Evolutionary conservation across 2,113 vertebrate species (phyloP).

Genomic region (Mixornis gularis): DNA sequence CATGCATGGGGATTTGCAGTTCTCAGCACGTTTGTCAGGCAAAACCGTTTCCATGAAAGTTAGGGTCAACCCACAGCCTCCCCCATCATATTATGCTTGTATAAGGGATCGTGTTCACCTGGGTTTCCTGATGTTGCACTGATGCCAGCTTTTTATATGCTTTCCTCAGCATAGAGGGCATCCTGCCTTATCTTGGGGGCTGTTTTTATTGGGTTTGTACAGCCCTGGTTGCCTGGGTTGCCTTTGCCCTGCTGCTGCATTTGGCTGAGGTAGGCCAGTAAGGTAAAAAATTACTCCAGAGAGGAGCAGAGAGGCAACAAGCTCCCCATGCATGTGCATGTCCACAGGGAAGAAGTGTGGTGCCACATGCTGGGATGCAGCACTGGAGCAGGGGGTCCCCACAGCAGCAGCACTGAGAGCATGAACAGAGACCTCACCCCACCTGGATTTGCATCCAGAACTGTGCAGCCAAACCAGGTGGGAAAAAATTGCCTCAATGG

Average conservation of each 20-base stretch:
- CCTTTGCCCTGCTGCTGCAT: background rate
- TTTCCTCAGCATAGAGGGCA: background rate
- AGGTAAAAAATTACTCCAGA: background rate
- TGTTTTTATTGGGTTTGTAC: background rate
- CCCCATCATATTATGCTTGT: background rate
- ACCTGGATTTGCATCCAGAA: background rate
- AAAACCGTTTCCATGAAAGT: background rate
- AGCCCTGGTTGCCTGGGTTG: rapidly evolving
- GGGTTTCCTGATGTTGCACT: background rate
- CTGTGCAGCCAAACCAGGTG: background rate
- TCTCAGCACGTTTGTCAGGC: background rate
- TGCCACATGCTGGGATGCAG: background rate
- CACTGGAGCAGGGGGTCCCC: too few species aligned
- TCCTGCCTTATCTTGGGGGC: background rate
- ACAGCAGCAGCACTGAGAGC: background rate
- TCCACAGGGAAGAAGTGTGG: background rate
- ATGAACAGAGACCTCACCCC: background rate
- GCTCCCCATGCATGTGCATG: background rate
- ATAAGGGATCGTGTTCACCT: rapidly evolving
- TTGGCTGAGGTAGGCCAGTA: background rate
- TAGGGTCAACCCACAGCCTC: background rate
- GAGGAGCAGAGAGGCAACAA: background rate
- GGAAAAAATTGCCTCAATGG: background rate
- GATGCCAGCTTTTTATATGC: background rate
- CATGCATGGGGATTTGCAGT: background rate